Percentiles rank a stretch among this genome's conserved stretches.
These are phyloP conservation scores for Galbula dea DNA, from an alignment of 2,113 vertebrate species.

Conservation along the genomic window DNA sequence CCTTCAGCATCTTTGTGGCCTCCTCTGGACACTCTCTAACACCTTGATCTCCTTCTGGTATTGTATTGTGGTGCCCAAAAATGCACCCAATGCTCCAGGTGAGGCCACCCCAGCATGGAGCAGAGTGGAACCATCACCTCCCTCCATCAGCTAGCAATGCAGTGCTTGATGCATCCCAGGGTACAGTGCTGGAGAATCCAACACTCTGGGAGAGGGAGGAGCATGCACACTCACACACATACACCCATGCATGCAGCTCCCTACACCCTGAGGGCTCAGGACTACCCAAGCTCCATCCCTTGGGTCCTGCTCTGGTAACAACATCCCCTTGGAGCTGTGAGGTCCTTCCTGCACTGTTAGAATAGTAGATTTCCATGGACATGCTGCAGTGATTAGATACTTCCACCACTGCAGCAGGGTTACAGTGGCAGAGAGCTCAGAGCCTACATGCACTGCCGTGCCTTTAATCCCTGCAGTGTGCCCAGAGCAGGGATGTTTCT, in stretches of 20 bases:
- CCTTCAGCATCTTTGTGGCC: too few relatives aligned
- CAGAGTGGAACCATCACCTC: too few relatives aligned
- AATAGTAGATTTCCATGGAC: rapidly evolving
- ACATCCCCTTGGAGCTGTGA: not conserved
- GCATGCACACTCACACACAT: rapidly evolving
- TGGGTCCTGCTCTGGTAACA: not conserved
- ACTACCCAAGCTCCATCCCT: not conserved
- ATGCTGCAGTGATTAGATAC: not conserved
- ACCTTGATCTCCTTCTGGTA: too few relatives aligned
- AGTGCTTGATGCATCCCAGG: too few relatives aligned
- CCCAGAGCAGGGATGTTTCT: not conserved
- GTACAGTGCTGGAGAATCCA: not conserved
- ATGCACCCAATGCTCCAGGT: too few relatives aligned
- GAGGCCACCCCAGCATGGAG: too few relatives aligned
- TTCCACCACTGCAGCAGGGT: not conserved
- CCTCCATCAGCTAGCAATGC: too few relatives aligned
- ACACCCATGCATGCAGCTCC: not conserved
- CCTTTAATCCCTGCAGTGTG: rapidly evolving
- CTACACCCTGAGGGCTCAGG: not conserved
- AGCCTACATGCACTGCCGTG: not conserved
- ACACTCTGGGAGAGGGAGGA: not conserved
- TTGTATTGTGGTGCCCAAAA: too few relatives aligned
- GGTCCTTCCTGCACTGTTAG: not conserved
- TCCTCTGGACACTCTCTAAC: too few relatives aligned
- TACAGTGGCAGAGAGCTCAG: not conserved